These are phyloP conservation scores for Anoura caudifer DNA, from an alignment of 2,113 vertebrate species.

Conservation along the genomic window DNA sequence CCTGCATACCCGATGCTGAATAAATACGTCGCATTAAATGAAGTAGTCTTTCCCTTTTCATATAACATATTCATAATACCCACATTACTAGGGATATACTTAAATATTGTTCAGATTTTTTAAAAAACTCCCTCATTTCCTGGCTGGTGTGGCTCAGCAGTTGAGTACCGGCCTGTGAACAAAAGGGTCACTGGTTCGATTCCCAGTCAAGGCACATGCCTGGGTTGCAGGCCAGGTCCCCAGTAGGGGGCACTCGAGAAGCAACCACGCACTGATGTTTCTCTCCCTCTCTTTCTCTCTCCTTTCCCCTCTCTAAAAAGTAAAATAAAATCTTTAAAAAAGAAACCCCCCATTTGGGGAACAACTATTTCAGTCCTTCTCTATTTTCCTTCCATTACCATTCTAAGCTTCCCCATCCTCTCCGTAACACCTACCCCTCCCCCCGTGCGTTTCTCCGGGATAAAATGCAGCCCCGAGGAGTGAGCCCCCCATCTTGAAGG, in stretches of 20 bases:
- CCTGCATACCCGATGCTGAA: not conserved
- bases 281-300: no score
- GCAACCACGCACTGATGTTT: no score
- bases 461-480: not conserved
- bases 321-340: not conserved
- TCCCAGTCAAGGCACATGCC: no score
- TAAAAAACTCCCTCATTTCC: no score
- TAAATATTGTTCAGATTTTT: not conserved
- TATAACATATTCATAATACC: not conserved
- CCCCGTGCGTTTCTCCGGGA: not conserved
- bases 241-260: no score
- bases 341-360: not conserved
- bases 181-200: no score
- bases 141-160: no score
- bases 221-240: no score
- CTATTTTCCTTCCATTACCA: not conserved
- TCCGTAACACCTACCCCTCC: not conserved
- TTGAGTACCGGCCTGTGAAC: no score
- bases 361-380: not conserved
- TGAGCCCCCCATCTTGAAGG: not conserved
- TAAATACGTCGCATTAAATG: not conserved
- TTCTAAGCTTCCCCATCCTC: not conserved
- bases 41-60: not conserved
- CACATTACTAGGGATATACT: not conserved
- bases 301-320: no score